Conservation (phyloP, 2,888 invertebrate species). For the Ochropleura leucogaster region DNA sequence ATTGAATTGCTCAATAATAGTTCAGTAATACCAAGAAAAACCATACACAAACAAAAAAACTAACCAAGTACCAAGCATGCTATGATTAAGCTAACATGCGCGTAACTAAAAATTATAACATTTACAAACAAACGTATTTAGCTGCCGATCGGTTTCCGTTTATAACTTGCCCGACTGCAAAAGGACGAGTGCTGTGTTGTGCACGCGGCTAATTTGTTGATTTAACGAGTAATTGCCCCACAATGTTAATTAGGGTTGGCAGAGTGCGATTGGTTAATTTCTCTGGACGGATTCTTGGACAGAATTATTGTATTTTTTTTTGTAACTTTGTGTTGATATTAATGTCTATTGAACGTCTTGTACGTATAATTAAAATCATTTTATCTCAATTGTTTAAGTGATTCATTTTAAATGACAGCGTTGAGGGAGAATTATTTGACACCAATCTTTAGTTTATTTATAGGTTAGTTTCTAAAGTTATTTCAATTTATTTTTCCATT, state of each 20-base stretch:
- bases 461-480: too few relatives aligned
- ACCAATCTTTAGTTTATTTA: too few relatives aligned
- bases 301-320: not conserved
- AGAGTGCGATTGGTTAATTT: not conserved
- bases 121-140: conserved; percentile 65
- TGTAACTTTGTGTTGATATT: not conserved
- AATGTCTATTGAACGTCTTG: not conserved
- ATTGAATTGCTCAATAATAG: not conserved
- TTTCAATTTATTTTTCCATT: too few relatives aligned
- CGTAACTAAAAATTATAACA: conserved; percentile 65
- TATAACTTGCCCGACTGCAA: conserved; percentile 69
- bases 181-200: conserved; percentile 80
- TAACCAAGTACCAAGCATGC: conserved; percentile 12
- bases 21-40: conserved; percentile 29
- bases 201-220: conserved; percentile 83
- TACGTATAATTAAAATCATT: not conserved
- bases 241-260: conserved; percentile 83
- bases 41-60: conserved; percentile 14
- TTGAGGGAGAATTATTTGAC: too few relatives aligned
- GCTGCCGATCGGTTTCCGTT: conserved; percentile 63
- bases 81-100: conserved; percentile 54
- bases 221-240: conserved; percentile 84
- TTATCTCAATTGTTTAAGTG: not conserved
- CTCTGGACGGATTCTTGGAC: not conserved
- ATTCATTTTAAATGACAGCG: too few relatives aligned